Base-by-base conservation (phyloP, 2,797 vertebrate genomes). In the Antennarius maculatus region DNA sequence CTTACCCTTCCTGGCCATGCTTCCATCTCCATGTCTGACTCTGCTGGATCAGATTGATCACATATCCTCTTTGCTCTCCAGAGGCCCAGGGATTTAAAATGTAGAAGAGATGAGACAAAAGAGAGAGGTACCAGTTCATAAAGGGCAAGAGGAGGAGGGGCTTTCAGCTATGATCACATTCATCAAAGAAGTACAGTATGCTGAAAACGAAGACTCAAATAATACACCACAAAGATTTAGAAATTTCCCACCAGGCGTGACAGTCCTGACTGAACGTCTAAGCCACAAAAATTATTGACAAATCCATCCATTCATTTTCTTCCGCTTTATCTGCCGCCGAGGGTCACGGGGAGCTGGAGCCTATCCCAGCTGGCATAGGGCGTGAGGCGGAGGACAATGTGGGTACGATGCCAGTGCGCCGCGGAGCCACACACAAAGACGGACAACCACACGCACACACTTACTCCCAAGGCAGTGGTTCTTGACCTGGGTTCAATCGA, bases 21-120 rank as follows among this genome's bases (percentile, higher is more conserved):
- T 74, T 77, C 71, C 59, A 43, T 57, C 80, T 75, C 70, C 62
- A 71, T 59, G 78, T 85, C 83, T 87, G 84, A 85, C 89, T 83
- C 90, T 90, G 88, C 55, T 76, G 87, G 67, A 91, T 82, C 92
- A 93, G 92, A 93, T 93, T 91, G 92, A 89, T 81, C 83, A 85
- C 89, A 89, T 90, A 92, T 92, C 89, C 87, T 83, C 83, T 84
- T 84, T 23, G 48, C 80, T 88, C 88, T 91, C 87, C 12, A 29
- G 86, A 90, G 89, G 84, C 76, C 68, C 0, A 23, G 66, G 86
- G 88, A 91, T 91, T 91, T 91, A 86, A 92, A 90, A 93, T 92
- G 88, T 87, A 91, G 92, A 91, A 87, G 83, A 90, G 86, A 85
- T 70, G 72, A 82, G 77, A 66, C 9, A 34, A 79, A 81, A 80